A percentile compares a stretch with the other conserved stretches of the same genome.
These are phyloP conservation scores for Cyclopterus lumpus DNA, from an alignment of 2,797 vertebrate species.

Conservation along the genomic window DNA sequence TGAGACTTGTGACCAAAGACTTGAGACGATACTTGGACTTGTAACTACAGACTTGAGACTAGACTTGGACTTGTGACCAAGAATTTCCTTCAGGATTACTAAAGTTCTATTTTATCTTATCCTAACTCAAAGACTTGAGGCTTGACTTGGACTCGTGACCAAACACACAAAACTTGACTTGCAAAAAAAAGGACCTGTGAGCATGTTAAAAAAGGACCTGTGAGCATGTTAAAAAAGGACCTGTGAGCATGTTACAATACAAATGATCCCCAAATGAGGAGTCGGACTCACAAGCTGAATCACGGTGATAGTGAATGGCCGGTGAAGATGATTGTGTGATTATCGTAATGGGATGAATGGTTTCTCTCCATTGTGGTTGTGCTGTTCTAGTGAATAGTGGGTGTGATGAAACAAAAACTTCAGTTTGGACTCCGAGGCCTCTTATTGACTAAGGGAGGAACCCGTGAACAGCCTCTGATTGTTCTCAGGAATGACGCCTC, in stretches of 20 bases:
- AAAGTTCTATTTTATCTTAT: too few relatives aligned
- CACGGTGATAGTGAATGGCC: not conserved
- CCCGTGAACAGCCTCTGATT: constrained; percentile 76
- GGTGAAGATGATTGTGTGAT: not conserved
- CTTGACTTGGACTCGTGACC: not conserved
- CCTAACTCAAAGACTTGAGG: too few relatives aligned
- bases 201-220: too few relatives aligned
- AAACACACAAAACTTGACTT: not conserved
- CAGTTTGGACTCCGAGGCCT: constrained; percentile 41
- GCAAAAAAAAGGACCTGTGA: too few relatives aligned
- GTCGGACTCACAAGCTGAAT: not conserved
- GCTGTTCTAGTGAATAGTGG: not conserved
- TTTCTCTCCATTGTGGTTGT: not conserved
- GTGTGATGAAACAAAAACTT: constrained; percentile 30
- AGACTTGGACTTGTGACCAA: too few relatives aligned
- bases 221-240: too few relatives aligned
- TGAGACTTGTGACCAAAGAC: too few relatives aligned
- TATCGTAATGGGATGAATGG: accelerated
- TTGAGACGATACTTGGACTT: too few relatives aligned
- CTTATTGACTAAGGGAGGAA: constrained; percentile 81
- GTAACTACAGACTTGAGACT: too few relatives aligned
- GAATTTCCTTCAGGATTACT: too few relatives aligned
- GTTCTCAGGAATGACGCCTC: constrained; percentile 74
- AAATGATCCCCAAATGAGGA: not conserved
- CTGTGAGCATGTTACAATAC: not conserved